These are phyloP conservation scores for Thaumatotibia leucotreta DNA, from an alignment of 1,140 invertebrate species.

Conservation along the genomic window DNA sequence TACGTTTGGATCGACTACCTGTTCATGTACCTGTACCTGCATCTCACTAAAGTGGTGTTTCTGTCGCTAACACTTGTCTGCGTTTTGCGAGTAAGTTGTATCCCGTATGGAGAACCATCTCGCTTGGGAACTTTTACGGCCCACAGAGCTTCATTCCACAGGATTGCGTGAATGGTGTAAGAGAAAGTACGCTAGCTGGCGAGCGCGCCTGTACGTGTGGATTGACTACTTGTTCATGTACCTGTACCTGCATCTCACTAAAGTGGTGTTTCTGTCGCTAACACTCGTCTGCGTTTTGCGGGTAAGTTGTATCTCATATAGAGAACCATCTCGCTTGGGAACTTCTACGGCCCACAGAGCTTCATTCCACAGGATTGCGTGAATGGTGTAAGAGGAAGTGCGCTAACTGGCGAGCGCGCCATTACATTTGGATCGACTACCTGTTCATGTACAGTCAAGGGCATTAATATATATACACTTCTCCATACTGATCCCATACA, in stretches of 20 bases:
- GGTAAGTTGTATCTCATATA: conserved; percentile 75
- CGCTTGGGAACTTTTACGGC: conserved; percentile 38
- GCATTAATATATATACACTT: no score
- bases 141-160: conserved; percentile 35
- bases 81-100: conserved; percentile 83
- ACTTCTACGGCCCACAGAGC: no score
- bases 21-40: conserved; percentile 94
- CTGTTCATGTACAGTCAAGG: no score
- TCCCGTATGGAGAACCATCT: conserved; percentile 31
- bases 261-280: conserved; percentile 86
- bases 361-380: no score
- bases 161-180: conserved; percentile 34
- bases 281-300: conserved; percentile 88
- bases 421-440: conserved; percentile 41
- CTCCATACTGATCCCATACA: no score
- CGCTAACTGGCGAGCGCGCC: not conserved
- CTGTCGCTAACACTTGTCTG: conserved; percentile 86
- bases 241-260: conserved; percentile 94
- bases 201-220: not conserved
- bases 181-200: conserved; percentile 15
- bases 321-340: conserved; percentile 35
- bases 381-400: no score
- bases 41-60: conserved; percentile 92
- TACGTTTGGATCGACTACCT: conserved; percentile 52
- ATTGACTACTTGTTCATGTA: conserved; percentile 84